Evolutionary conservation across 2,797 vertebrate species (phyloP).

Genomic region (Gymnoscopelus braueri): DNA sequence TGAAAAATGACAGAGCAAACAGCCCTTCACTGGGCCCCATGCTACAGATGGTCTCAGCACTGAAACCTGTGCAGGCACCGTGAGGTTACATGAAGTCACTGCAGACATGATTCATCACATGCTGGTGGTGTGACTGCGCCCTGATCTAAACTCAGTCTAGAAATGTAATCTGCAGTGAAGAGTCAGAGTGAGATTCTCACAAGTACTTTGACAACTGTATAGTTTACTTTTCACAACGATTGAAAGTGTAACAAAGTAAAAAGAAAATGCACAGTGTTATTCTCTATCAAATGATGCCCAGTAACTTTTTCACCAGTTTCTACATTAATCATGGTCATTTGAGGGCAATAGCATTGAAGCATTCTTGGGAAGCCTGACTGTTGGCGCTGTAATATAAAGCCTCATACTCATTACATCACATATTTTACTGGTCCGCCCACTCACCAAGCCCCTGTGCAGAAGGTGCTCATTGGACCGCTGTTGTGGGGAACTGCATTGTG

Average conservation of each 20-base stretch:
- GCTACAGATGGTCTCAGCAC: conserved; percentile 49
- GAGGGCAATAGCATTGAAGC: not conserved
- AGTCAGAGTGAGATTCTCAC: too few relatives aligned
- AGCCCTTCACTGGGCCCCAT: conserved; percentile 50
- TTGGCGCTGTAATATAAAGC: conserved; percentile 7
- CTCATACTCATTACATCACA: conserved; percentile 58
- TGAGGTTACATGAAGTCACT: conserved; percentile 57
- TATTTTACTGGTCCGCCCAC: conserved; percentile 52
- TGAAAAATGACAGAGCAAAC: conserved; percentile 26
- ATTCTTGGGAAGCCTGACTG: conserved; percentile 10
- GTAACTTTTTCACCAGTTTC: not conserved
- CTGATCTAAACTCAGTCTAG: not conserved
- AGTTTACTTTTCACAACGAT: not conserved
- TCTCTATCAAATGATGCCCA: not conserved
- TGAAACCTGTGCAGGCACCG: conserved; percentile 29
- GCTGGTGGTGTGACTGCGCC: not conserved
- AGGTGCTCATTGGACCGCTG: conserved; percentile 65
- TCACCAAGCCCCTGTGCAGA: conserved; percentile 68
- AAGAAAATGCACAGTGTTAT: not conserved
- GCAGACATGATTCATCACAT: not conserved
- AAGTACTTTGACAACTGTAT: not conserved
- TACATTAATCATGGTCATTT: conserved; percentile 14
- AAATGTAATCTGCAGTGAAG: not conserved
- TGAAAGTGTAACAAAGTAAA: not conserved
- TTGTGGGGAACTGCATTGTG: conserved; percentile 14